phyloP scores from a whole-genome alignment of 2,113 vertebrate genomes.

The Pleuronectes platessa region DNA sequence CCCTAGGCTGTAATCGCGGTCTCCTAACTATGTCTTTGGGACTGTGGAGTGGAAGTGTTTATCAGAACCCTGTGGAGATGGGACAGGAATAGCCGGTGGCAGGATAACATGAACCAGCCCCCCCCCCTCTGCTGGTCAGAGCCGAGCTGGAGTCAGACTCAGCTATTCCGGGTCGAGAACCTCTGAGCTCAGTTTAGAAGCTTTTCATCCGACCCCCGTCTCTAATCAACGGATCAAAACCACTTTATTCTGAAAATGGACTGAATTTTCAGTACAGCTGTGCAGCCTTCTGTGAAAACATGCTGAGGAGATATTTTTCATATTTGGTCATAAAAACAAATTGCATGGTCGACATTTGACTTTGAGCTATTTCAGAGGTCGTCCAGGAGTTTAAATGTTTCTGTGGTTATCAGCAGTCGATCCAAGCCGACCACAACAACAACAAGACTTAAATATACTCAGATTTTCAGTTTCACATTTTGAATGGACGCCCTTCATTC shows the following conservation, averaged over 20 bases:
- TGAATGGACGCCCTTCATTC: neutral
- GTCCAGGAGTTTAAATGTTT: neutral
- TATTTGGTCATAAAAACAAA: slow-evolving; percentile 34
- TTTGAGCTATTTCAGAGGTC: neutral
- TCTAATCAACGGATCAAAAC: slow-evolving; percentile 75
- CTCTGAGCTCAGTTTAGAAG: slow-evolving; percentile 66
- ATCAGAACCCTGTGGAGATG: slow-evolving; percentile 67
- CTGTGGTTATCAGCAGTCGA: slow-evolving; percentile 1
- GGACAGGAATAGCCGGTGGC: slow-evolving; percentile 73
- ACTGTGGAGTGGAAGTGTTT: slow-evolving; percentile 79
- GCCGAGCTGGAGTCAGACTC: slow-evolving; percentile 53
- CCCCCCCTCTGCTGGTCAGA: slow-evolving; percentile 61
- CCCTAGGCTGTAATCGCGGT: slow-evolving; percentile 79
- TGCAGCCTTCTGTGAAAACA: slow-evolving; percentile 18
- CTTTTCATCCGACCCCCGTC: slow-evolving; percentile 45
- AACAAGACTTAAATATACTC: neutral
- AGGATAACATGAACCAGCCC: slow-evolving; percentile 75
- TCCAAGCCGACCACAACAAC: neutral
- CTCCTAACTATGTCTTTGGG: slow-evolving; percentile 74
- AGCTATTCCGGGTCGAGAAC: slow-evolving; percentile 71
- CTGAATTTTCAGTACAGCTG: slow-evolving; percentile 46
- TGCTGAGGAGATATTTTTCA: slow-evolving; percentile 49
- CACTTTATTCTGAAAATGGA: slow-evolving; percentile 65
- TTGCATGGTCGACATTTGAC: neutral
- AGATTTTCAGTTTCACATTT: neutral